phyloP scores from a whole-genome alignment of 2,113 vertebrate species.

The Ammodytes dubius region DNA sequence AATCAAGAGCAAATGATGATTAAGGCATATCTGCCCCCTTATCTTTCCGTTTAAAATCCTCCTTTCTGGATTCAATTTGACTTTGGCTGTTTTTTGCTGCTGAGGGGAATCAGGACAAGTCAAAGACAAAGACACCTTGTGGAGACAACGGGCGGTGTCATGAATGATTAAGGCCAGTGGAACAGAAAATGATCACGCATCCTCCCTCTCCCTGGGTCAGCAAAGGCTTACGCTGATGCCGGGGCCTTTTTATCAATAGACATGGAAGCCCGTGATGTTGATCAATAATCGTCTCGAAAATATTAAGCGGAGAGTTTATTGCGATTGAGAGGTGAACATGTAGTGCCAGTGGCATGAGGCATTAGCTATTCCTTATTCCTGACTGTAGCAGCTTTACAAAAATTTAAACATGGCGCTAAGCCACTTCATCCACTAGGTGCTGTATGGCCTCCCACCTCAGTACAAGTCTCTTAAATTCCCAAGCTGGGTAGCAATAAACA shows the following conservation, averaged over 20 bases:
- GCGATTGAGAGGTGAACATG: conserved; percentile 31
- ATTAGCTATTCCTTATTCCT: conserved; percentile 31
- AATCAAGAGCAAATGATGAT: conserved; percentile 86
- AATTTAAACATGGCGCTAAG: conserved; percentile 50
- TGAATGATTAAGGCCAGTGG: conserved; percentile 73
- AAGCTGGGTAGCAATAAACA: conserved; percentile 77
- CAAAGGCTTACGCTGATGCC: conserved; percentile 22
- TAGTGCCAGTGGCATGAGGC: conserved; percentile 15
- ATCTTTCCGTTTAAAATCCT: conserved; percentile 84
- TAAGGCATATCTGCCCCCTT: conserved; percentile 85
- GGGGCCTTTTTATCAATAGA: conserved; percentile 44
- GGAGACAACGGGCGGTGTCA: conserved; percentile 74
- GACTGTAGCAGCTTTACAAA: conserved; percentile 39
- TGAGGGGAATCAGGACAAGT: conserved; percentile 70
- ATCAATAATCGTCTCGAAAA: conserved; percentile 49
- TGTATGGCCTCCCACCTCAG: conserved; percentile 43
- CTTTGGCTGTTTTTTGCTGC: conserved; percentile 76
- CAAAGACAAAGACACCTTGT: conserved; percentile 83
- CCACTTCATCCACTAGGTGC: conserved; percentile 37
- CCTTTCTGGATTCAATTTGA: conserved; percentile 84
- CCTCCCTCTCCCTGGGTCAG: conserved; percentile 51
- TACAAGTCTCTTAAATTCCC: conserved; percentile 54
- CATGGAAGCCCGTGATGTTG: conserved; percentile 17
- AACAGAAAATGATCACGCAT: conserved; percentile 69
- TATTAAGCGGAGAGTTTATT: conserved; percentile 44